Base-by-base conservation (phyloP, 2,113 vertebrate genomes). In the Todiramphus saurophagus region DNA sequence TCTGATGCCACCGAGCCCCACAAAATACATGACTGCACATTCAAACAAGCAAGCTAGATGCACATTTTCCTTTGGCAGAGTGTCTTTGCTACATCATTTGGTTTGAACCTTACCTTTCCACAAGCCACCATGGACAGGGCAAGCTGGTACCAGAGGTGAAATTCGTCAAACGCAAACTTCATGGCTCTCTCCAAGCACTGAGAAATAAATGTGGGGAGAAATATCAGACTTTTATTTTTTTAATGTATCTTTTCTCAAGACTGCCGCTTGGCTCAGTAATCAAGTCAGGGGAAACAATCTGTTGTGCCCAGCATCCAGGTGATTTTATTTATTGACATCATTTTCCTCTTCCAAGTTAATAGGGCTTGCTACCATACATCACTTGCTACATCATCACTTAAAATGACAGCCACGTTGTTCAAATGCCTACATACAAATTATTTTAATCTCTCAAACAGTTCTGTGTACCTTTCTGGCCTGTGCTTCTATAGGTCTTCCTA, bases 81-180 rank as follows among this genome's bases (percentile, higher is more conserved):
- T 44, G 35, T 30, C 46, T 31, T 68, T 73, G 62, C 2, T 4
- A 62, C 72, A 55, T 21, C 14, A 19, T 86, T 35, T 48, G 6
- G 16, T 60, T 81, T 33, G 21, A 90, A 97, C 64, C 98, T 99
- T 98, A 99, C 99, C 99, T 99, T 99, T 89, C 99, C 99, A 53
- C 99, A 98, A 18, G 99, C 98, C 96, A 99, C 98, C 99, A 99
- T 99, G 90, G 99, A 99, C 95, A 99, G 97, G 86, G 99, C 99
- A 97, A 99, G 97, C 96, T 99, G 99, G 96, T 99, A 99, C 99
- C 99, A 99, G 62, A 99, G 99, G 96, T 99, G 99, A 97, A 99
- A 99, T 98, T 99, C 99, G 94, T 98, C 99, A 96, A 99, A 99
- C 0, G 99, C 99, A 97, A 99, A 99, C 97, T 99, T 99, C 99